A percentile compares a stretch with the other conserved stretches of the same genome.
Evolutionary conservation across 2,113 vertebrate species (phyloP).

Genomic region (Tetraodon nigroviridis): DNA sequence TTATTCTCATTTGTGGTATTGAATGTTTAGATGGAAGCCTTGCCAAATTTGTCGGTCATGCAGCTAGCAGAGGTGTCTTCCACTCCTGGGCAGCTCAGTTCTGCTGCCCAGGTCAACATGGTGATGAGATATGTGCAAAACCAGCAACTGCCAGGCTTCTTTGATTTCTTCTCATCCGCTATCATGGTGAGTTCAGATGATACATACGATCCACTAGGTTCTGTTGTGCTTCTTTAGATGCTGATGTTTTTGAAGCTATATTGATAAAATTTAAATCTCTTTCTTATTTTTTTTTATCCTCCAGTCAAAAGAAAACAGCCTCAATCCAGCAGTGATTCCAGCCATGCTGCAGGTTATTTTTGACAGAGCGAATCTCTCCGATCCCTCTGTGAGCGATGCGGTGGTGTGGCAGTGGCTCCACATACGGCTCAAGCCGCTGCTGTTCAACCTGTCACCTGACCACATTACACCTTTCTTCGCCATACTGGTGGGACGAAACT

Average conservation of each 20-base stretch:
- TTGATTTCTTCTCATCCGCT: slow-evolving; percentile 42
- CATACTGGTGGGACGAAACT: slow-evolving; percentile 55
- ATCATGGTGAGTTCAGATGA: slow-evolving; percentile 46
- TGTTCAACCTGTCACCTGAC: slow-evolving; percentile 28
- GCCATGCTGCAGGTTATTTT: slow-evolving; percentile 69
- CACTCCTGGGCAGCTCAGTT: slow-evolving; percentile 56
- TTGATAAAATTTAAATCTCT: no score
- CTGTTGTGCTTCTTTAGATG: not conserved
- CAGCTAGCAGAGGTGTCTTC: slow-evolving; percentile 62
- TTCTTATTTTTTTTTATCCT: not conserved
- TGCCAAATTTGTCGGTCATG: slow-evolving; percentile 40
- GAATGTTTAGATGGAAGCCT: slow-evolving; percentile 54
- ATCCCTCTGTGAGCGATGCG: slow-evolving; percentile 33
- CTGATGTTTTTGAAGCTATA: no score
- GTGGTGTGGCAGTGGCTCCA: slow-evolving; percentile 58
- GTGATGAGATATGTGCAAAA: slow-evolving; percentile 54
- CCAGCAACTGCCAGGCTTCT: slow-evolving; percentile 46
- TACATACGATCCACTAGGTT: not conserved
- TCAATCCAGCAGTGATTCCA: slow-evolving; percentile 42
- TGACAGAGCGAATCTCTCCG: slow-evolving; percentile 59
- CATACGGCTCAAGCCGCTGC: slow-evolving; percentile 49
- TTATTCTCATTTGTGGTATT: not conserved
- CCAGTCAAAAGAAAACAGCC: slow-evolving; percentile 25
- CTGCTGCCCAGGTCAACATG: slow-evolving; percentile 35
- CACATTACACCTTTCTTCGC: slow-evolving; percentile 57